Conservation (phyloP, 2,888 invertebrate genomes). For the Drosophila quinaria region DNA sequence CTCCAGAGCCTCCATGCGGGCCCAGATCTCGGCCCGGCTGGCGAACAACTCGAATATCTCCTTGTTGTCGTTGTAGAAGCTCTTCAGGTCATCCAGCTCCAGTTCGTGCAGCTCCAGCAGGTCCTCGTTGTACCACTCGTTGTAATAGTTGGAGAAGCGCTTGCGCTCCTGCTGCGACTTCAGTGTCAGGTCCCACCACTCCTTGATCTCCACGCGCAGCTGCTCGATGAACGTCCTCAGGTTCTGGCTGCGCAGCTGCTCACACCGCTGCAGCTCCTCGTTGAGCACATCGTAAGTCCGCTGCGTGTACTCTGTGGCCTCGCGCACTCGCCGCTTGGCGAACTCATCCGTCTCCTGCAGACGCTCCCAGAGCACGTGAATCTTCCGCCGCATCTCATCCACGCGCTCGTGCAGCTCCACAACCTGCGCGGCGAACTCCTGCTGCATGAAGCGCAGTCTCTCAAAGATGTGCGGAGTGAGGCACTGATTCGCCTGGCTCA, state of each 20-base stretch:
- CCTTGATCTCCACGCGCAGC: slow-evolving; percentile 89
- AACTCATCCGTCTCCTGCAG: slow-evolving; percentile 89
- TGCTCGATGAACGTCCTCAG: slow-evolving; percentile 88
- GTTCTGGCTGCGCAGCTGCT: slow-evolving; percentile 91
- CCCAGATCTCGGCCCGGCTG: slow-evolving; percentile 90
- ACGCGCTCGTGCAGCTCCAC: slow-evolving; percentile 88
- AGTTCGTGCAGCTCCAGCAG: slow-evolving; percentile 92
- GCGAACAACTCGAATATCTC: slow-evolving; percentile 89
- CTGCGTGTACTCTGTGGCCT: slow-evolving; percentile 75
- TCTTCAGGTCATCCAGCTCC: slow-evolving; percentile 90
- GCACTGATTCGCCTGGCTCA: slow-evolving; percentile 86
- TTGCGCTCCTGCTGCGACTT: slow-evolving; percentile 88
- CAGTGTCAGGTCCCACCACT: slow-evolving; percentile 92
- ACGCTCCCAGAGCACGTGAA: slow-evolving; percentile 90
- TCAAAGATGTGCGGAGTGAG: slow-evolving; percentile 89
- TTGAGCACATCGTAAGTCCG: slow-evolving; percentile 84
- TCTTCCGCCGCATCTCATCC: slow-evolving; percentile 88
- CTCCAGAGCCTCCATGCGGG: slow-evolving; percentile 91
- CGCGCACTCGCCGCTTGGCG: slow-evolving; percentile 88
- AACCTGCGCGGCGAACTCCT: slow-evolving; percentile 87
- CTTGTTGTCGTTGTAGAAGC: slow-evolving; percentile 89
- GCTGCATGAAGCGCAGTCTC: slow-evolving; percentile 87
- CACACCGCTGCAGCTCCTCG: slow-evolving; percentile 91
- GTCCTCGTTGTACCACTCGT: slow-evolving; percentile 92
- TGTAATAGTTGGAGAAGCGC: slow-evolving; percentile 88